These are phyloP conservation scores for Hypomecis atomaria DNA, from an alignment of 2,888 invertebrate genomes.

Conservation along the genomic window DNA sequence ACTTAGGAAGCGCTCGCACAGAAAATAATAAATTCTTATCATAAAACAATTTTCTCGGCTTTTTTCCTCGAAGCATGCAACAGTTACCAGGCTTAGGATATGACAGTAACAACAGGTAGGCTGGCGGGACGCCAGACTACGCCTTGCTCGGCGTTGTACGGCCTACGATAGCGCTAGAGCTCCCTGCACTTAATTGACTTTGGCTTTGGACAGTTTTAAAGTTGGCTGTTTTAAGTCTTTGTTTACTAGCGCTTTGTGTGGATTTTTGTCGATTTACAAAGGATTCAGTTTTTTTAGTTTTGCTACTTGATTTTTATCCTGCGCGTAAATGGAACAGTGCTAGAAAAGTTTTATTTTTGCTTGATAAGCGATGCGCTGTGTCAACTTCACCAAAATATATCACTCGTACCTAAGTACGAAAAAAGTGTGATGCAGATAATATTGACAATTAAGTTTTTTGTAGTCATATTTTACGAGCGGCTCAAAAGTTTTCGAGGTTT, in stretches of 20 bases:
- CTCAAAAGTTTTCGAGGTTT: too few species aligned
- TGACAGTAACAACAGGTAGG: slow-evolving; percentile 77
- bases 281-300: slow-evolving; percentile 22
- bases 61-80: slow-evolving; percentile 55
- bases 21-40: slow-evolving; percentile 44
- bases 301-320: slow-evolving; percentile 1
- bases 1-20: slow-evolving; percentile 39
- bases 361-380: too few species aligned
- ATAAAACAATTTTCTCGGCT: slow-evolving; percentile 44
- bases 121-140: slow-evolving; percentile 75
- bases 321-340: too few species aligned
- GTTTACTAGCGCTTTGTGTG: slow-evolving; percentile 31
- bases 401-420: too few species aligned
- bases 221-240: slow-evolving; percentile 42
- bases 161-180: slow-evolving; percentile 56
- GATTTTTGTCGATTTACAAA: slow-evolving; percentile 29
- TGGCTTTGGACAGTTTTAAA: slow-evolving; percentile 53
- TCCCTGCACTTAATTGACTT: slow-evolving; percentile 56
- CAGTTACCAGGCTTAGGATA: slow-evolving; percentile 60
- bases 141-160: slow-evolving; percentile 53
- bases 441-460: too few species aligned
- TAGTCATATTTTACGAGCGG: too few species aligned
- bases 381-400: too few species aligned
- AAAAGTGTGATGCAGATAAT: too few species aligned
- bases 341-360: too few species aligned